Base-by-base conservation (phyloP, 2,113 vertebrate genomes). In the Cisticola juncidis region DNA sequence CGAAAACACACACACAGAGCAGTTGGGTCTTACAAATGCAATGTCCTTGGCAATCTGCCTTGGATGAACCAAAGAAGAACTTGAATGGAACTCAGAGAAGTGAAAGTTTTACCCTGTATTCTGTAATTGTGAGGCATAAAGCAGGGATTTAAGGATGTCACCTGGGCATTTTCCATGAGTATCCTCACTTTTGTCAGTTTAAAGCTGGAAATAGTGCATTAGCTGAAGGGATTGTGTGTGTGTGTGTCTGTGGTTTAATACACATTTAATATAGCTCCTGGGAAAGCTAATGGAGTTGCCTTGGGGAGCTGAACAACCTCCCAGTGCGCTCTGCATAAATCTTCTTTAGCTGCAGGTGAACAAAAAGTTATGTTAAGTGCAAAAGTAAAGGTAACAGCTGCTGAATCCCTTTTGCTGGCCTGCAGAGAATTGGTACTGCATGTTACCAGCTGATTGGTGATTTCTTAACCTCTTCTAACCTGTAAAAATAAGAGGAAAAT, bases 351-450 rank as follows among this genome's bases (percentile, higher is more conserved):
- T 96, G 86, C 95, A 96, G 97, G 97, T 98, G 98, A 97, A 95
- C 96, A 96, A 96, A 97, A 98, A 98, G 97, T 97, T 97, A 95
- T 94, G 97, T 97, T 97, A 97, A 98, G 96, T 91, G 93, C 92
- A 92, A 96, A 95, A 97, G 96, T 95, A 93, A 97, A 97, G 96
- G 94, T 94, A 98, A 96, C 97, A 98, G 97, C 96, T 98, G 97
- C 97, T 94, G 96, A 96, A 96, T 96, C 94, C 88, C 74, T 96
- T 97, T 96, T 96, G 96, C 95, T 96, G 96, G 96, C 93, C 97
- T 94, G 68, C 7, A 26, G 97, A 98, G 97, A 98, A 94, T 97
- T 95, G 71, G 65, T 70, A 81, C 62, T 79, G n/a, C 61, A 33
- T 84, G 65, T 87, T 95, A 92, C 88, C 90, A 93, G 89, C 84